Base-by-base conservation (phyloP, 2,113 vertebrate genomes). In the Nycticorax nycticorax region DNA sequence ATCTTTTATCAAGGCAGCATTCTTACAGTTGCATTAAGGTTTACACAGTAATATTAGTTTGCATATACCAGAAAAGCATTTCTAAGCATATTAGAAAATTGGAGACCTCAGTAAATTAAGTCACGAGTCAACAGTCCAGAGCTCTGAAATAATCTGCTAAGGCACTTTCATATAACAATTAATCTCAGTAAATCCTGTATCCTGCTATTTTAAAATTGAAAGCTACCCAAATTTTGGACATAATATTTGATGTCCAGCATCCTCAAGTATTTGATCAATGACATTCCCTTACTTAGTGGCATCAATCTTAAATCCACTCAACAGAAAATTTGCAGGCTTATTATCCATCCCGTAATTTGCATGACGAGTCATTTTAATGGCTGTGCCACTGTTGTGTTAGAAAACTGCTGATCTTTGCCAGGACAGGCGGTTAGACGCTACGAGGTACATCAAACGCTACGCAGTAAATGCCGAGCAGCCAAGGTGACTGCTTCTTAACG, bases 1-100 rank as follows among this genome's bases (percentile, higher is more conserved):
- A 97, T 96, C 95, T 96, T 97, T 96, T 96, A 96, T 95, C 95
- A 92, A 83, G 82, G 92, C 88, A 88, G 85, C 59, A 88, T 96
- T 96, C 88, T 89, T 96, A 93, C 59, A 88, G 81, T 47, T 89
- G 78, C 92, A 83, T 66, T 73, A 52, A 83, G 85, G 88, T 96
- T 93, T 96, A 86, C 1, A 0, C 50, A 74, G 50, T 69, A 92
- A 41, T 85, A 45, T 56, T 96, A 13, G 43, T 97, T 96, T 96
- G 90, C 93, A 93, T 95, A 94, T 53, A 95, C 22, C 83, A 96
- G 85, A 92, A 94, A 92, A 95, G 85, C 93, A 96, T 81, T 97
- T 94, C 90, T 95, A 97, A 96, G 96, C 93, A 92, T 96, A 77
- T 96, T 96, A 93, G 88, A 89, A 91, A 96, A 96, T 2, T 84